Evolutionary conservation across 2,888 invertebrate genomes (phyloP), one percentile per base, ranked within the genome.

Genomic region (Priocnemis perturbator): DNA sequence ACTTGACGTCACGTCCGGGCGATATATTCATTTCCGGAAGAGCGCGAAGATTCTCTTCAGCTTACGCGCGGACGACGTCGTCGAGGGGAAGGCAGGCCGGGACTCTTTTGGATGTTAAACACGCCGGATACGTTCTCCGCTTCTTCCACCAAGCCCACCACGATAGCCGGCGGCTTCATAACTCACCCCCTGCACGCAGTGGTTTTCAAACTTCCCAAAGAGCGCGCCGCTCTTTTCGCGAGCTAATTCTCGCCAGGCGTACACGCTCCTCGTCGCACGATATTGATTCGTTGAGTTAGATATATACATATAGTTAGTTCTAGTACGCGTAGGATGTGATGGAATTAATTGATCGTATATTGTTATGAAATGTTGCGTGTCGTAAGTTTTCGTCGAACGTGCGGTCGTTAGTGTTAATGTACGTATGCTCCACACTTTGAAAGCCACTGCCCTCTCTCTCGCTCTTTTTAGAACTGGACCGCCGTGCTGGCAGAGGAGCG

Each of bases 71-170:
- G 48, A 53, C 64, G 30, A 68, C 56, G 26, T 45, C 52, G 63
- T 64, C 66, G 64, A 75, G 73, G 61, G 59, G 48, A 20, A 60
- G 69, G 69, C 47, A 5, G 50, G 23, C 4, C 37, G 37, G 37
- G 47, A 56, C 75, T 61, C 74, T 75, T 74, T 68, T 65, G 72
- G 72, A 75, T 72, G 77, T 77, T 77, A 72, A 77, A 77, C 69
- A 67, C 61, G 67, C 63, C 74, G 76, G 75, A 79, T 77, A 69
- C 67, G 58, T 59, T 64, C 37, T 57, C 57, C n/a, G 74, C 45
- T 69, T 71, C 71, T 74, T 77, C 67, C 69, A 61, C 45, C 50
- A 45, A 50, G 53, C 53, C 53, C 64, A 64, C 55, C 69, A 37
- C 37, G 5, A 60, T 55, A 64, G 59, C 70, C 74, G 60, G 58